Base-by-base conservation (phyloP, 2,797 vertebrate genomes). In the Pampus argenteus region DNA sequence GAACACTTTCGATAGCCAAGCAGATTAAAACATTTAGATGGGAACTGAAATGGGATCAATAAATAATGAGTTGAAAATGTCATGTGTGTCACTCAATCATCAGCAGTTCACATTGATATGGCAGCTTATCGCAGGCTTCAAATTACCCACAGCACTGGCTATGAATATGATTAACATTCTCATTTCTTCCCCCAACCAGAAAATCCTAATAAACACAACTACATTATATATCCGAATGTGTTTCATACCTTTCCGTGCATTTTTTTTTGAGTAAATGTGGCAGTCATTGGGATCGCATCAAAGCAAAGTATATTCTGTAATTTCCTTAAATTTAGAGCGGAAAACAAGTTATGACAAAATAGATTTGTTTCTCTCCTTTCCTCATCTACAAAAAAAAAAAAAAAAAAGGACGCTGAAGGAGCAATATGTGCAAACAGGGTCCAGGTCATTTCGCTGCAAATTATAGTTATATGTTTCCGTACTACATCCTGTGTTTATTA, bases 111-210 rank as follows among this genome's bases (percentile, higher is more conserved):
- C 71, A 56, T 34, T 78, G 86, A 86, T 83, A 84, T 74, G 79
- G 78, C 88, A 78, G 86, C 77, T 88, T 91, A 88, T 86, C 78
- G 81, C 79, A 40, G 74, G 79, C 81, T 79, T 82, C 69, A 92
- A 93, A 94, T 93, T 87, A 91, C 87, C 90, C 83, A 72, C 75
- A 80, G 88, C 83, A 40, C 66, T 49, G 55, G 78, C 89, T 92
- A 92, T 94, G 92, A 94, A 93, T 93, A 93, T 81, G 85, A 93
- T 94, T 93, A 90, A 82, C 90, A 80, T 91, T 92, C 83, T 89
- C 81, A 90, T 91, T 92, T 90, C 83, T 84, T 48, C 78, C 26
- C 31, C 17, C 38, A 13, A n/a, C 29, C 29, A 25, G 62, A 73
- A 84, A 90, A 88, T 77, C 85, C 77, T 82, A 85, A 91, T 90